Evolutionary conservation across 2,797 vertebrate genomes (phyloP).

Genomic region (Liasis olivaceus): DNA sequence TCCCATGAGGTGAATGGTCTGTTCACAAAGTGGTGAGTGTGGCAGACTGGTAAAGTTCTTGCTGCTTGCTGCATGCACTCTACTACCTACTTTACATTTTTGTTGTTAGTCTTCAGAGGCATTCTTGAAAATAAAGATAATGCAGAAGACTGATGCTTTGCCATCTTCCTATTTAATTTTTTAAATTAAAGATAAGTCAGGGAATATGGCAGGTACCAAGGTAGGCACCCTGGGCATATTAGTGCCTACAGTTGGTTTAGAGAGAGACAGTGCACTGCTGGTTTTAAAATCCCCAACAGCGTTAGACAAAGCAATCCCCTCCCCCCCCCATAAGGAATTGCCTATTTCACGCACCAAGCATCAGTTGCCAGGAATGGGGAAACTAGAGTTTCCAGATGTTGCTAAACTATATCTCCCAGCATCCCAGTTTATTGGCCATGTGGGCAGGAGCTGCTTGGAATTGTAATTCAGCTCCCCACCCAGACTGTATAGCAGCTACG

Average conservation of each 20-base stretch:
- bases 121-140: background rate
- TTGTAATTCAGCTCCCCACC: background rate
- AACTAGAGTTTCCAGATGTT: background rate
- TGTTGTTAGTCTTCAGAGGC: background rate
- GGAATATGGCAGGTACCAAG: background rate
- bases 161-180: background rate
- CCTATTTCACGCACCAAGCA: background rate
- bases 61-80: background rate
- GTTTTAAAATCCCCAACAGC: background rate
- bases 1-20: background rate
- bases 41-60: background rate
- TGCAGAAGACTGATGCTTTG: background rate
- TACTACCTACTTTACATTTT: background rate
- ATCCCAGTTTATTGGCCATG: background rate
- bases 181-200: background rate
- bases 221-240: background rate
- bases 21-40: background rate
- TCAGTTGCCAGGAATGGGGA: background rate
- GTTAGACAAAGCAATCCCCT: background rate
- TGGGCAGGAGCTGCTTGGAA: background rate
- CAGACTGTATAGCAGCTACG: background rate
- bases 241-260: background rate
- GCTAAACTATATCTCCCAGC: background rate
- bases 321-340: background rate
- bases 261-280: background rate